Base-by-base conservation (phyloP, 2,888 invertebrate species). In the Ectemnius cavifrons region DNA sequence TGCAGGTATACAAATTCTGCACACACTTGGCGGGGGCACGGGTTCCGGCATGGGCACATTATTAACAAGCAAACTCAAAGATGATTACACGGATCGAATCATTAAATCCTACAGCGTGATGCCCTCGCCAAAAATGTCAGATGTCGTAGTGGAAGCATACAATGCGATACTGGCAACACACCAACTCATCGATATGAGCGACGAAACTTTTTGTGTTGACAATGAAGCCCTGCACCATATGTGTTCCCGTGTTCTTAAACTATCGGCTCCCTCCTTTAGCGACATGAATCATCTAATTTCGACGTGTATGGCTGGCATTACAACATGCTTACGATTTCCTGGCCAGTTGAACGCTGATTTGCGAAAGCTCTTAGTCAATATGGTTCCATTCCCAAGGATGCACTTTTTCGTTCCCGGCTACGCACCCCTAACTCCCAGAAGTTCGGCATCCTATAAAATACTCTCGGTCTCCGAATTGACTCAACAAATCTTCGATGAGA, bases 291-390 rank as follows among this genome's bases (percentile, higher is more conserved):
- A 97, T 92, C 93, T 98, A 83, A 96, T 97, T 70, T 95, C 96
- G 59, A 27, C 56, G 18, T 78, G 72, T 57, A 76, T 81, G 73
- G 61, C 81, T 0, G 83, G 77, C n/a, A 59, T 83, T 69, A 83
- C 83, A 2, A 61, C 81, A 0, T 79, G 76, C 62, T 61, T 79
- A 16, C 75, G 95, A 79, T 98, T 98, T 93, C 98, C 98, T 20
- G 97, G 97, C 83, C 97, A 98, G 92, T 92, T 98, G 86, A 98
- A 97, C 91, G 96, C 97, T 64, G 97, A 98, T 92, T 93, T 98
- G 77, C 93, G 98, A 81, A 96, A 98, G 91, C 92, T 97, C 86
- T 96, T 96, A 61, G 96, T 97, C 71, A 98, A 98, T 93, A 97
- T 98, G 97, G 97, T 97, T 14, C 97, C 97, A 8, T 97, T 97